Evolutionary conservation across 2,113 vertebrate genomes (phyloP).

Genomic region (Laticauda laticaudata): DNA sequence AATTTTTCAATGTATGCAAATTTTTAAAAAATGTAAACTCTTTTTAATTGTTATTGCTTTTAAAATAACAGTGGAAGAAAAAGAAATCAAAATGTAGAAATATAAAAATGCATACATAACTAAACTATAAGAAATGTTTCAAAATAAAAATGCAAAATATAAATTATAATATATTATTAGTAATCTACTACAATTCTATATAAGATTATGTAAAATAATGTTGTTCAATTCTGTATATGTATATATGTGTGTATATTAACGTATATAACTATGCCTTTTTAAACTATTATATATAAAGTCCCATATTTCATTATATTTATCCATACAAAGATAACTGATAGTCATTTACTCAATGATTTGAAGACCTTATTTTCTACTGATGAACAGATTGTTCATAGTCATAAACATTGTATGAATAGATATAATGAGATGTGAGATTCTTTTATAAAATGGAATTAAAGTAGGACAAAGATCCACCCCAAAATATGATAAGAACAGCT

Average conservation of each 20-base stretch:
- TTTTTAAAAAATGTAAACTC: background rate
- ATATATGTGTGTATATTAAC: background rate
- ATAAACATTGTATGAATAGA: background rate
- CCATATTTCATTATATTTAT: background rate
- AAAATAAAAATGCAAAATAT: background rate
- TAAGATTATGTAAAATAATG: background rate
- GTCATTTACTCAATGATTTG: background rate
- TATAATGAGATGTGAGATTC: background rate
- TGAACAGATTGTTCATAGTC: background rate
- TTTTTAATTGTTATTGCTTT: background rate
- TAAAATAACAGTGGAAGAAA: background rate
- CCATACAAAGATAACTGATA: background rate
- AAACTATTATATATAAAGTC: background rate
- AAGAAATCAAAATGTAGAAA: background rate
- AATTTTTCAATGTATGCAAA: background rate
- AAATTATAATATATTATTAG: background rate
- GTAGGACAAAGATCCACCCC: background rate
- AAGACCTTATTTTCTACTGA: background rate
- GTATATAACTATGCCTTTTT: background rate
- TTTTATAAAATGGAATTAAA: background rate
- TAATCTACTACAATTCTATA: background rate
- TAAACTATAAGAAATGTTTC: background rate
- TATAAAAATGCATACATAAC: background rate
- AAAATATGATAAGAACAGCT: background rate
- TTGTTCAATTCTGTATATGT: background rate